phyloP scores from a whole-genome alignment of 2,797 vertebrate genomes.

The Melanotaenia pygmaea region DNA sequence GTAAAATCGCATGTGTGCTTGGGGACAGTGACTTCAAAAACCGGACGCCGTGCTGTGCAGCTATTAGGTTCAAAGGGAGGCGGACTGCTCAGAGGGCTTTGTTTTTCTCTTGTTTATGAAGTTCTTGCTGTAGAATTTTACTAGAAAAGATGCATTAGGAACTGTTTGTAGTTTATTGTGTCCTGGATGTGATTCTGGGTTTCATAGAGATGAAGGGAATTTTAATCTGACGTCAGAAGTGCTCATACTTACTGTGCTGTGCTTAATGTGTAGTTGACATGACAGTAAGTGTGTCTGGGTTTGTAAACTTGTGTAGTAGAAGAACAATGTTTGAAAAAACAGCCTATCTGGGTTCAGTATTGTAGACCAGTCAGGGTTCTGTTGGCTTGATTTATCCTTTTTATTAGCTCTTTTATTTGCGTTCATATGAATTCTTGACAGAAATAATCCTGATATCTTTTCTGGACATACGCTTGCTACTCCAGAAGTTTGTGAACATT shows the following conservation, averaged over 20 bases:
- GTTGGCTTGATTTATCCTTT: background rate
- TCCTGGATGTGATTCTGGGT: conserved; percentile 64
- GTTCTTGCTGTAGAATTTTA: conserved; percentile 62
- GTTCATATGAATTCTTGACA: background rate
- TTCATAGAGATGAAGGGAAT: conserved; percentile 64
- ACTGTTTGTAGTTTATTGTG: conserved; percentile 74
- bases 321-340: background rate
- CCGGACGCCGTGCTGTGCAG: conserved; percentile 68
- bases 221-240: conserved; percentile 39
- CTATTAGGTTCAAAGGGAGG: conserved; percentile 79
- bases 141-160: conserved; percentile 68
- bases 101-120: conserved; percentile 74
- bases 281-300: background rate
- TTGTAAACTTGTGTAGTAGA: conserved; percentile 1
- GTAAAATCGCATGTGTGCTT: conserved; percentile 55
- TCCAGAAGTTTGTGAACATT: background rate
- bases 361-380: background rate
- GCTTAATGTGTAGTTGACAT: background rate
- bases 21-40: conserved; percentile 80
- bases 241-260: background rate
- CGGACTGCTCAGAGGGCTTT: conserved; percentile 65
- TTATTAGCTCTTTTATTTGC: background rate
- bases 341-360: background rate
- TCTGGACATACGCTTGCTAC: background rate
- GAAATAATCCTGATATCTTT: background rate